These are phyloP conservation scores for Nestor notabilis DNA, from an alignment of 2,113 vertebrate species.

Conservation along the genomic window DNA sequence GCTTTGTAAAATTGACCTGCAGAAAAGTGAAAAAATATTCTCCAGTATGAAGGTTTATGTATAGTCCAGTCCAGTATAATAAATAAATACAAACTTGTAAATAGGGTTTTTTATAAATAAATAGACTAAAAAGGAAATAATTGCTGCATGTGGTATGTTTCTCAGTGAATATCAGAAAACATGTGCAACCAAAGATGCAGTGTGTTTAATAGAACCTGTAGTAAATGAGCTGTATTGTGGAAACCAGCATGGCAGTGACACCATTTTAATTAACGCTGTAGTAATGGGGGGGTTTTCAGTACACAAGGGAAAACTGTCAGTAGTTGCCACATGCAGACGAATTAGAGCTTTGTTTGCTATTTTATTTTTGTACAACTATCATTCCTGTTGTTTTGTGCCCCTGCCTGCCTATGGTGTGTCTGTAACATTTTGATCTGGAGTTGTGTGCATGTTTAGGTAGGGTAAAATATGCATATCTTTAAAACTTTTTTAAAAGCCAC, in stretches of 20 bases:
- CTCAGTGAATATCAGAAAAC: neutral
- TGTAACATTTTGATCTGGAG: neutral
- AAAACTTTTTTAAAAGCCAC: neutral
- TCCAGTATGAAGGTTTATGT: neutral
- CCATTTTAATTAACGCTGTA: neutral
- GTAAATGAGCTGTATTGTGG: neutral
- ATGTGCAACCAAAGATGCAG: fast-evolving
- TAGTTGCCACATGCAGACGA: neutral
- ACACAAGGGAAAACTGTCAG: neutral
- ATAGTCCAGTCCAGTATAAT: neutral
- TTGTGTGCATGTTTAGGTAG: neutral
- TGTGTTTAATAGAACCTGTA: neutral
- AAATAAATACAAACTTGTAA: neutral
- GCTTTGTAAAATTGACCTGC: neutral
- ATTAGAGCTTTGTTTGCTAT: neutral
- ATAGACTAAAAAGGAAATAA: neutral
- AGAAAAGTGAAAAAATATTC: neutral
- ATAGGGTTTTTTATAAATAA: neutral
- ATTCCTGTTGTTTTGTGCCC: neutral
- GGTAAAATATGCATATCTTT: neutral
- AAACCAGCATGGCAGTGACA: neutral
- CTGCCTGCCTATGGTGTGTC: neutral
- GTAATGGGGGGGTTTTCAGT: neutral
- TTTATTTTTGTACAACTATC: neutral
- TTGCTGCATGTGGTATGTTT: neutral